Base-by-base conservation (phyloP, 2,113 vertebrate species). In the Gnathonemus longibarbis region DNA sequence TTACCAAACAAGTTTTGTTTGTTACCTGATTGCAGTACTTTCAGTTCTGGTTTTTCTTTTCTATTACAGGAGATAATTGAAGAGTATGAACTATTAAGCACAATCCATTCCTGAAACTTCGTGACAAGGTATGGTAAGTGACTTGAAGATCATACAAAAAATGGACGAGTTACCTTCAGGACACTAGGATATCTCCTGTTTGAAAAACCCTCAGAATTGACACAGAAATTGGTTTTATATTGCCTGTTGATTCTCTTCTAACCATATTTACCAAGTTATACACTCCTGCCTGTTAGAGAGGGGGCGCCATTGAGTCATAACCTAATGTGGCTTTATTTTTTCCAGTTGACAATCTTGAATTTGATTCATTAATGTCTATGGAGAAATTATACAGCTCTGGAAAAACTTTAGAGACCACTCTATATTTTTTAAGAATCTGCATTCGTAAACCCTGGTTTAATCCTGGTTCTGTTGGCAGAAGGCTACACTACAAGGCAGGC, bases 1-100 rank as follows among this genome's bases (percentile, higher is more conserved):
- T 31, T 31, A 31, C 31, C 31, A 31, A 74, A 89, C 15, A 21
- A 27, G 9, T 45, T 80, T 80, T 49, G 9, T 7, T 58, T 48
- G 85, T 62, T 21, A 11, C 86, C 19, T 74, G 83, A 48, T 19
- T 84, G 45, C 42, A 42, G 83, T 42, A 19, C 39, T 45, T 84
- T 88, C 19, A 42, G 58, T 77, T 8, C 27, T 80, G 46, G 10
- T n/a, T 89, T 53, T 89, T 24, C 62, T 19, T 53, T 77, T 89
- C 88, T 90, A 90, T 89, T 89, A 92, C 92, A 90, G 92, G 91
- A 91, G 90, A 87, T 91, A 92, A 90, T 87, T 42, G 89, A 92
- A 56, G 90, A 87, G 90, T 88, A 87, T 88, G 89, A 89, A 88
- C 91, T 87, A 35, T 77, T 91, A 89, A 88, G 88, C 11, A 13